Conservation (phyloP, 1,140 invertebrate genomes). For the Drosophila sproati region DNA sequence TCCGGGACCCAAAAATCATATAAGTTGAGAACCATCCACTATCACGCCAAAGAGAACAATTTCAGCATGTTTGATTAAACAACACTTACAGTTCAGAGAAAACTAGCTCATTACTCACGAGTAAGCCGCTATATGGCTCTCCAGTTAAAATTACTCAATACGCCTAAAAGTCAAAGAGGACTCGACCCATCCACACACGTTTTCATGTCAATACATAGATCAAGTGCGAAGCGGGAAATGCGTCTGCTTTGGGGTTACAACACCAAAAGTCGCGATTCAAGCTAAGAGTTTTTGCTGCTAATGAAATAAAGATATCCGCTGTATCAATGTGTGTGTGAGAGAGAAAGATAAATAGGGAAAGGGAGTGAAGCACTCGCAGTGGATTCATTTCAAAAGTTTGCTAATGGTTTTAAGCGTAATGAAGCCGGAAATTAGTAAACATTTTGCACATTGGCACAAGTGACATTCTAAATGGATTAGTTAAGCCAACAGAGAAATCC, state of each 20-base stretch:
- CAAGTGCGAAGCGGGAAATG: background rate
- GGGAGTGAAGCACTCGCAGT: constrained; percentile 11
- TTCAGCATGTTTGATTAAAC: constrained; percentile 61
- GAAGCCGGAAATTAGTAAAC: constrained; percentile 80
- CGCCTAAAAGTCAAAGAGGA: constrained; percentile 35
- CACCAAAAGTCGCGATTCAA: constrained; percentile 32
- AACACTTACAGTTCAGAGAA: constrained; percentile 32
- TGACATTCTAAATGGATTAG: constrained; percentile 3
- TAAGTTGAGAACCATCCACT: constrained; percentile 38
- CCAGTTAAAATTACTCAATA: constrained; percentile 47
- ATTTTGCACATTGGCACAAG: constrained; percentile 84
- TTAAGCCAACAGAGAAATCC: background rate
- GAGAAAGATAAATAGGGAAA: background rate
- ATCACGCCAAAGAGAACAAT: constrained; percentile 45
- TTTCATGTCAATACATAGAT: constrained; percentile 33
- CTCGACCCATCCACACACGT: constrained; percentile 14
- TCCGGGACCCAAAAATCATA: constrained; percentile 47
- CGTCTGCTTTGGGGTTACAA: background rate
- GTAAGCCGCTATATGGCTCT: background rate
- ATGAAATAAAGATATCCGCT: constrained; percentile 55
- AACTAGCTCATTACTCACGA: background rate
- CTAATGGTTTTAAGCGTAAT: constrained; percentile 76
- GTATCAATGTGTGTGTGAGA: background rate
- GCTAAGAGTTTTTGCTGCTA: constrained; percentile 45
- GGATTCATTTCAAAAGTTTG: constrained; percentile 70